Evolutionary conservation across 2,888 invertebrate genomes (phyloP), one percentile per base, ranked within the genome.

Genomic region (Octodonta nipae): DNA sequence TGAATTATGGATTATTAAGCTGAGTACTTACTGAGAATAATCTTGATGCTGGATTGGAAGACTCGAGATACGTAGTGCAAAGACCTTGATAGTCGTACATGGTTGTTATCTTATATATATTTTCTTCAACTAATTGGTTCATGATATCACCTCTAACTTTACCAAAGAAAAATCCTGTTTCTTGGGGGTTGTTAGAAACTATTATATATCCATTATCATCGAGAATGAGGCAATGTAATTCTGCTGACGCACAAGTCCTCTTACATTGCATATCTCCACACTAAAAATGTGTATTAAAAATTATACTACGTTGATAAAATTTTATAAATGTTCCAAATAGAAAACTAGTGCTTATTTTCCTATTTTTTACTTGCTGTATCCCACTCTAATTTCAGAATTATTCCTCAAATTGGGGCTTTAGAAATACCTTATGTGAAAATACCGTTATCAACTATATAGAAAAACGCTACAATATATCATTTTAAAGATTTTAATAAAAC

Each of bases 131-230:
- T 32, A 86, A 61, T 46, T 70, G 72, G 36, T 69, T 65, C 84
- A 91, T 86, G 13, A 89, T 73, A 24, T 78, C 76, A 1, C 57
- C 50, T 10, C 61, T 47, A 27, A 89, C 71, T 56, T 80, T 82
- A 1, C 92, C 93, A 54, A 92, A 88, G 60, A 93, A 92, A 51
- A 72, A 72, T 2, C 92, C 92, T 1, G 84, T 83, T 26, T 55
- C 50, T 14, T 61, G 65, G 1, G 67, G 58, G 31, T 76, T 71
- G 22, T 63, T 66, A 8, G 85, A 81, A 13, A 81, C 77, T 1
- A 86, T 64, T 12, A 92, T 71, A 65, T 82, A 92, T 4, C 88
- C 92, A 54, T 87, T 86, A 57, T 85, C 86, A 58, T 92, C 92
- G 15, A 92, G 64, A 32, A 92, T 66, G 51, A 78, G 83, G 52